Evolutionary conservation across 1,140 invertebrate genomes (phyloP).

Genomic region (Solenopsis fugax): DNA sequence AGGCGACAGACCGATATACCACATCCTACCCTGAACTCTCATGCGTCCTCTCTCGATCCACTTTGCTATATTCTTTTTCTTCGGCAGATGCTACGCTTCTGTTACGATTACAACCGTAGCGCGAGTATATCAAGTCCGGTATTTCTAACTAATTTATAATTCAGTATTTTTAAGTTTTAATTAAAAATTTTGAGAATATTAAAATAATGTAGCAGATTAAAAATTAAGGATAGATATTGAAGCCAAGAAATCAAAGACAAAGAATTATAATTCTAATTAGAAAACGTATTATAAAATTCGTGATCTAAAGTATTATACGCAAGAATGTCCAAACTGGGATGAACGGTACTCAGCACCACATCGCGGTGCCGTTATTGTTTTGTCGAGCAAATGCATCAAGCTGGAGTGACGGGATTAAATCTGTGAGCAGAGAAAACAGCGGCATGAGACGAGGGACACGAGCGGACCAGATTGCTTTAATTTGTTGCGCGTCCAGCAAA

Average conservation of each 20-base stretch:
- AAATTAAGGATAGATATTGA: background rate
- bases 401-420: slow-evolving; percentile 63
- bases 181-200: background rate
- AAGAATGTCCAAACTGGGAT: background rate
- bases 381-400: slow-evolving; percentile 45
- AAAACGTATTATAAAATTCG: background rate
- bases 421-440: slow-evolving; percentile 52
- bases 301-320: background rate
- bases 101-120: slow-evolving; percentile 31
- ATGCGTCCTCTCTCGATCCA: slow-evolving; percentile 71
- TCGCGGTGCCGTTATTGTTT: slow-evolving; percentile 14
- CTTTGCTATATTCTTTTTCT: slow-evolving; percentile 68
- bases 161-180: background rate
- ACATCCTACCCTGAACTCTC: slow-evolving; percentile 70
- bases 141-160: background rate
- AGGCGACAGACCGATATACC: slow-evolving; percentile 80
- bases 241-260: background rate
- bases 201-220: background rate
- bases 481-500: slow-evolving; percentile 82
- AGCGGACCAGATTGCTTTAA: slow-evolving; percentile 83
- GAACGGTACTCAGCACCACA: background rate
- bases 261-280: background rate
- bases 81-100: slow-evolving; percentile 64
- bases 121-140: background rate
- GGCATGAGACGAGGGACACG: slow-evolving; percentile 73